Evolutionary conservation across 2,888 invertebrate species (phyloP).

Genomic region (Zootermopsis nevadensis): DNA sequence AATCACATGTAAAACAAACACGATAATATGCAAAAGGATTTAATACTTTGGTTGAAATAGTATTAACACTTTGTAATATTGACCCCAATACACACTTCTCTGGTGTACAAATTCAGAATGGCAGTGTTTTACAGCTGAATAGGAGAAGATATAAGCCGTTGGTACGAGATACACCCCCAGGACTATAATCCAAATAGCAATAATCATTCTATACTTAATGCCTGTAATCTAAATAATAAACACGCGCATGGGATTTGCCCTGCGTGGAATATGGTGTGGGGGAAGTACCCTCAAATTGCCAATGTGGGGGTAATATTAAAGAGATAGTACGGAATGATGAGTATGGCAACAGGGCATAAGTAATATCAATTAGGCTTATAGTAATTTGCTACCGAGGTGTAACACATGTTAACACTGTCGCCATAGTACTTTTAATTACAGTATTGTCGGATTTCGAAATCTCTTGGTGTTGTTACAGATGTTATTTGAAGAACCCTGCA

Average conservation of each 20-base stretch:
- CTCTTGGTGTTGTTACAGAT: too few species aligned
- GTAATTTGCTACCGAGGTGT: not conserved
- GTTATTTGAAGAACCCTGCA: too few species aligned
- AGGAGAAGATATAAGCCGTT: not conserved
- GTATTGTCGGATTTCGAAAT: too few species aligned
- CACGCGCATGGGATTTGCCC: not conserved
- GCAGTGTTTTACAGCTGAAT: not conserved
- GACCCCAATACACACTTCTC: not conserved
- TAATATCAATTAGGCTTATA: constrained; percentile 7
- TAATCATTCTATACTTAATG: not conserved
- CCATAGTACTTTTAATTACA: too few species aligned
- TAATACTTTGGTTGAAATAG: not conserved
- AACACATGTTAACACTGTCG: too few species aligned
- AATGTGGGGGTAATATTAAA: not conserved
- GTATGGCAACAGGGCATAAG: not conserved
- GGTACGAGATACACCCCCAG: not conserved
- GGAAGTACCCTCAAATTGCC: not conserved
- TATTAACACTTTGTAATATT: not conserved
- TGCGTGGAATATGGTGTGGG: not conserved
- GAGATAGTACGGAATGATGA: not conserved
- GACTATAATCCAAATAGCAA: not conserved
- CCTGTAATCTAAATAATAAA: constrained; percentile 7
- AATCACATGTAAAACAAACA: not conserved
- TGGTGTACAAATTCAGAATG: not conserved
- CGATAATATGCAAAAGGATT: not conserved